phyloP scores from a whole-genome alignment of 2,797 vertebrate species.

The Phylloscopus collybita region DNA sequence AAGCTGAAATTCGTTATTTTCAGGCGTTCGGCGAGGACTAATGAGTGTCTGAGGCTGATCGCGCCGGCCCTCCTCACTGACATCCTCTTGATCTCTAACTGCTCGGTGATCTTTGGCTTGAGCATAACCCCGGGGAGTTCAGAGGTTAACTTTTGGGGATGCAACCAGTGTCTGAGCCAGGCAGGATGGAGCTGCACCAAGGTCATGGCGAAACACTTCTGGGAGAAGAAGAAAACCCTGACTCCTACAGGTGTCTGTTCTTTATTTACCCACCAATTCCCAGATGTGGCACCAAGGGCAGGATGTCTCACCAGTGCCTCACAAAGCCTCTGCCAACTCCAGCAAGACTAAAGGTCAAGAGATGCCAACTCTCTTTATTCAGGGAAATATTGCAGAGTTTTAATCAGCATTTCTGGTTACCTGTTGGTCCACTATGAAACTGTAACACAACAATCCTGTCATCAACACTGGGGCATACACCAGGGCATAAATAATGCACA shows the following conservation, averaged over 20 bases:
- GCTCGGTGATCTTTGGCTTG: conserved; percentile 28
- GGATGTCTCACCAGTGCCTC: not conserved
- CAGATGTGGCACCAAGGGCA: not conserved
- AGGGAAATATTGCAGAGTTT: not conserved
- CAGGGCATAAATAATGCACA: not conserved
- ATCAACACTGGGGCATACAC: not conserved
- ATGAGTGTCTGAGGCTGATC: conserved; percentile 52
- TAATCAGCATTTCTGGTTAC: not conserved
- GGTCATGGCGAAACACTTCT: not conserved
- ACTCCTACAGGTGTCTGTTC: conserved; percentile 34
- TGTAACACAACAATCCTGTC: not conserved
- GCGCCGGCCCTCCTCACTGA: not conserved
- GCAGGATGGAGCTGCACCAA: not conserved
- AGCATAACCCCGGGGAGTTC: not conserved
- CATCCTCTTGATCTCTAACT: conserved; percentile 31
- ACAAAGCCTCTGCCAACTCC: conserved; percentile 37
- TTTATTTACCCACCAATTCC: not conserved
- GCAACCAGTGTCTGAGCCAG: not conserved
- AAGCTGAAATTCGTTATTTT: conserved; percentile 23
- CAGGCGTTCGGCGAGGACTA: conserved; percentile 27
- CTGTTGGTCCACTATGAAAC: not conserved
- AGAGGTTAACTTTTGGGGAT: conserved; percentile 48
- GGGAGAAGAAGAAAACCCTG: not conserved
- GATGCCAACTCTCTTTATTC: conserved; percentile 19
- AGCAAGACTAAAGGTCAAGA: not conserved